Evolutionary conservation across 2,888 invertebrate species (phyloP).

Genomic region (Metallyticus violacea): DNA sequence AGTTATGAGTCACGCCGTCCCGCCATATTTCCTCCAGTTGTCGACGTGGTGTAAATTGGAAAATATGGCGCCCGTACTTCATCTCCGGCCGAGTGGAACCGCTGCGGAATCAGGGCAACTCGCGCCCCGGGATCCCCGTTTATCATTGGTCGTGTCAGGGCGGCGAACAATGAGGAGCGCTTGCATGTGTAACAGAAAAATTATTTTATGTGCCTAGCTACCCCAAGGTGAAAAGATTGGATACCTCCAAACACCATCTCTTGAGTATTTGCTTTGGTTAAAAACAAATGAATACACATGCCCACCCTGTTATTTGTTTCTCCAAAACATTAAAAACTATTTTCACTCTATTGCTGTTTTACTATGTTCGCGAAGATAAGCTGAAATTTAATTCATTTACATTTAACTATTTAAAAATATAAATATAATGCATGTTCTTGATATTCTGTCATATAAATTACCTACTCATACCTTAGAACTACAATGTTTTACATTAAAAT

Average conservation of each 20-base stretch:
- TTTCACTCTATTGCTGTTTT: background rate
- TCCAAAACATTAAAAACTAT: background rate
- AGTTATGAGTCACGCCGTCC: slow-evolving; percentile 19
- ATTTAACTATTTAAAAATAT: background rate
- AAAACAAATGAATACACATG: background rate
- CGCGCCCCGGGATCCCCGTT: background rate
- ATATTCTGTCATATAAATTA: no score
- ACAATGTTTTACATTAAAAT: no score
- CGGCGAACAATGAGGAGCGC: background rate
- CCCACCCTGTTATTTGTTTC: background rate
- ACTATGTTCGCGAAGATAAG: background rate
- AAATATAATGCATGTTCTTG: background rate
- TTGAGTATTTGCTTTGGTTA: background rate
- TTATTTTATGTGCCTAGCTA: background rate
- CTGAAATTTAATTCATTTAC: background rate
- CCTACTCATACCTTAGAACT: no score
- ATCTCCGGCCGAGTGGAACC: background rate
- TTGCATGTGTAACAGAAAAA: background rate
- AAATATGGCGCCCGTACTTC: slow-evolving; percentile 20
- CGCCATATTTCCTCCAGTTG: slow-evolving; percentile 7
- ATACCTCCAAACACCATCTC: no score
- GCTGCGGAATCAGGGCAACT: background rate
- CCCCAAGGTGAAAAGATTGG: background rate
- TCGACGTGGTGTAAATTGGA: slow-evolving; percentile 23
- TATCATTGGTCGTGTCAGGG: background rate